These are phyloP conservation scores for Hemiscyllium ocellatum DNA, from an alignment of 2,113 vertebrate species.

Conservation along the genomic window DNA sequence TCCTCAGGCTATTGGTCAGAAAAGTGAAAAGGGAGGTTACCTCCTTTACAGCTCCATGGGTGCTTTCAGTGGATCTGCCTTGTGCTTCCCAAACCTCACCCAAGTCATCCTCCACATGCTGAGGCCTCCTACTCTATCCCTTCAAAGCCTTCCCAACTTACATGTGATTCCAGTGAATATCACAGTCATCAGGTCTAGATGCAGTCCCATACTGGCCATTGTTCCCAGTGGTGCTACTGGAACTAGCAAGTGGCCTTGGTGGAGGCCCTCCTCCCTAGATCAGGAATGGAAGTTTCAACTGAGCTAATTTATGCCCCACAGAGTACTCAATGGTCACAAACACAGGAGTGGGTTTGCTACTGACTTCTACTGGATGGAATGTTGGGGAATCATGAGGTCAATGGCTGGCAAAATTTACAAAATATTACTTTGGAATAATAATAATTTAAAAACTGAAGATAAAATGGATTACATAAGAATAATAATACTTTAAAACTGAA, in stretches of 20 bases:
- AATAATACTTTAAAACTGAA: not conserved
- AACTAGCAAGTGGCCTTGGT: not conserved
- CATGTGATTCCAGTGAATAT: not conserved
- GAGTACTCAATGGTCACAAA: too few species aligned
- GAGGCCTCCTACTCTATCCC: too few species aligned
- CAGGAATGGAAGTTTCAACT: not conserved
- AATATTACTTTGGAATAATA: not conserved
- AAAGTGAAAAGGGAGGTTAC: too few species aligned
- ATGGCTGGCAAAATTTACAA: not conserved
- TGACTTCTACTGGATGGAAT: not conserved
- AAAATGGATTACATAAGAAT: not conserved
- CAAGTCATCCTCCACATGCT: too few species aligned
- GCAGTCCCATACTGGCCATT: not conserved
- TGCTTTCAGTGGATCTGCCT: not conserved
- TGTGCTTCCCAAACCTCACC: too few species aligned
- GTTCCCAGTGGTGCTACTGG: not conserved
- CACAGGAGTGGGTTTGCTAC: not conserved
- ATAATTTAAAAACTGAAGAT: not conserved
- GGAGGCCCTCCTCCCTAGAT: not conserved
- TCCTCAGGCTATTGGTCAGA: not conserved
- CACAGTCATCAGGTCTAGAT: not conserved
- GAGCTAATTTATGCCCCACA: too few species aligned
- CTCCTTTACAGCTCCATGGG: too few species aligned
- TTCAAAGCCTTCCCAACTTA: not conserved
- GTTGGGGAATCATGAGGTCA: too few species aligned